These are phyloP conservation scores for Sceliomorpha sp. DNA, from an alignment of 2,888 invertebrate genomes.

Conservation along the genomic window DNA sequence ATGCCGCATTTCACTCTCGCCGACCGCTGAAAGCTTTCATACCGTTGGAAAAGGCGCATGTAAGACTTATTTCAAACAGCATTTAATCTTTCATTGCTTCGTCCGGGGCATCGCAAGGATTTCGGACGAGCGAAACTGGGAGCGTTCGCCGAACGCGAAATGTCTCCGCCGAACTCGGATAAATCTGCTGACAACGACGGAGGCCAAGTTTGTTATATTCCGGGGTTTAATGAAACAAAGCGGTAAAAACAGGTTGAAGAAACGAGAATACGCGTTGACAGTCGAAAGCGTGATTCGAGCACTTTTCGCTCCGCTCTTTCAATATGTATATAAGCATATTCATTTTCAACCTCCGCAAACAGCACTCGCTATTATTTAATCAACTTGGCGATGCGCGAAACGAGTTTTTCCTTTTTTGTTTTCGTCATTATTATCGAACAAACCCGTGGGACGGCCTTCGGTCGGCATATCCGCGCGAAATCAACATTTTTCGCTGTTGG, in stretches of 20 bases:
- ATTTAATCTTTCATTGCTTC: slow-evolving; percentile 11
- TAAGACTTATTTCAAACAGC: slow-evolving; percentile 2
- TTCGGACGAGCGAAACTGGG: not conserved
- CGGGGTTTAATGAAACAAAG: too few species aligned
- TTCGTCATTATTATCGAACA: slow-evolving; percentile 11
- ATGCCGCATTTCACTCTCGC: slow-evolving; percentile 14
- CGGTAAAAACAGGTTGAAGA: slow-evolving; percentile 3
- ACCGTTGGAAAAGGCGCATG: slow-evolving; percentile 15
- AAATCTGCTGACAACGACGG: too few species aligned
- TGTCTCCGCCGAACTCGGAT: too few species aligned
- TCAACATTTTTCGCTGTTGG: slow-evolving; percentile 6
- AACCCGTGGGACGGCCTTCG: slow-evolving; percentile 9
- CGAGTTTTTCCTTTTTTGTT: slow-evolving; percentile 14
- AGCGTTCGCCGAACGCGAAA: too few species aligned
- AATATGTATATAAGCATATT: slow-evolving; percentile 7
- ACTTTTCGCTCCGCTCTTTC: slow-evolving; percentile 1
- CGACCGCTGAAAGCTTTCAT: slow-evolving; percentile 14
- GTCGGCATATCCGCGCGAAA: slow-evolving; percentile 3
- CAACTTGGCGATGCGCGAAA: slow-evolving; percentile 16
- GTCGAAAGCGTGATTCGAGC: slow-evolving; percentile 1
- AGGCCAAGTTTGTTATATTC: too few species aligned
- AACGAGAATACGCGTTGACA: not conserved
- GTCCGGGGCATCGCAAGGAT: slow-evolving; percentile 9
- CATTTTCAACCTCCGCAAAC: slow-evolving; percentile 17
- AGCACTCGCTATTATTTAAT: slow-evolving; percentile 21